Percentiles rank a stretch among this genome's conserved stretches.
Evolutionary conservation across 2,888 invertebrate genomes (phyloP).

Genomic region (Cetonia aurata): DNA sequence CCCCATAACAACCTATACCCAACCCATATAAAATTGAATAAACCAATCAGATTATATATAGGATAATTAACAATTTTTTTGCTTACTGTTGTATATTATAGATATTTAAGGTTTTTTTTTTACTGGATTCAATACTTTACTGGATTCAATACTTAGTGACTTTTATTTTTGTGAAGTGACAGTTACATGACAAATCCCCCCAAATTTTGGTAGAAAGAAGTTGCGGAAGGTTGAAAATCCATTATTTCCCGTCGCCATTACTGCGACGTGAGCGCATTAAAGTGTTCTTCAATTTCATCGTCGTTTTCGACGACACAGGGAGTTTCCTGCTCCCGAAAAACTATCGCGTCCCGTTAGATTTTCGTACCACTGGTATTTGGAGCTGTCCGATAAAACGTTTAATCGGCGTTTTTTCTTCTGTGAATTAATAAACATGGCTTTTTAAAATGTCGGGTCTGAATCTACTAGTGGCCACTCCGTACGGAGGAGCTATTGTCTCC

Average conservation of each 20-base stretch:
- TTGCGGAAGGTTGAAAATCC: slow-evolving; percentile 39
- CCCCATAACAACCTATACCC: no score
- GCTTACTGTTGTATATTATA: background rate
- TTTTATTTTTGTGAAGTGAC: slow-evolving; percentile 39
- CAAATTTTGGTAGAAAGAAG: slow-evolving; percentile 42
- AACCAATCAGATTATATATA: no score
- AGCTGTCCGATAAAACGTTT: slow-evolving; percentile 54
- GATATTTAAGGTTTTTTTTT: slow-evolving; percentile 8
- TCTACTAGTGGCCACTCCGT: slow-evolving; percentile 77
- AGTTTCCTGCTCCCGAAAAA: slow-evolving; percentile 62
- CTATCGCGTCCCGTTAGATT: slow-evolving; percentile 42
- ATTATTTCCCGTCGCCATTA: slow-evolving; percentile 76
- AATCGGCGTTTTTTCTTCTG: slow-evolving; percentile 69
- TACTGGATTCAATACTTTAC: no score
- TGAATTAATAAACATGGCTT: slow-evolving; percentile 80
- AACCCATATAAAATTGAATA: no score
- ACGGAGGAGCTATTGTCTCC: slow-evolving; percentile 77
- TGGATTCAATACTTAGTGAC: background rate
- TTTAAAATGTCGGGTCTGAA: slow-evolving; percentile 84
- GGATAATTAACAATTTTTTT: no score
- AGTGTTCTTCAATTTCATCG: slow-evolving; percentile 69
- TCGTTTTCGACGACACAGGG: slow-evolving; percentile 77
- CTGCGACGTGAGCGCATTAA: slow-evolving; percentile 73
- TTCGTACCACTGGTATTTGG: slow-evolving; percentile 48
- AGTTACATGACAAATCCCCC: slow-evolving; percentile 40